Conservation (phyloP, 2,113 vertebrate genomes). For the Rhinoderma darwinii region DNA sequence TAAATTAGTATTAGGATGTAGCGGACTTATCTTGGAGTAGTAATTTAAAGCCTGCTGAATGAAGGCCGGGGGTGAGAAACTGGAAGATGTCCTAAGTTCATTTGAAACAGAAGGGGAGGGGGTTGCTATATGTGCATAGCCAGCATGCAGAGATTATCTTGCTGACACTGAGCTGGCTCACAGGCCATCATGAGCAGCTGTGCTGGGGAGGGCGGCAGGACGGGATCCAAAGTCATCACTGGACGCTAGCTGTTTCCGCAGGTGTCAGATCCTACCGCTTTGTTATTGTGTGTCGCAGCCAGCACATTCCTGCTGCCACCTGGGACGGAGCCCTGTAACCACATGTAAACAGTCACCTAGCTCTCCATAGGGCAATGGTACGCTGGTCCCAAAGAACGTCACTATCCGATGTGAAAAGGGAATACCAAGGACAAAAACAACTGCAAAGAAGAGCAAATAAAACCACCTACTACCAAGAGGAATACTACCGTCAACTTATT, state of each 20-base stretch:
- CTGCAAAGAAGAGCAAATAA: background rate
- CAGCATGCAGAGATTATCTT: slow-evolving; percentile 40
- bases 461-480: background rate
- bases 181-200: slow-evolving; percentile 12
- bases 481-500: background rate
- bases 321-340: slow-evolving; percentile 6
- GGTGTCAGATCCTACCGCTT: slow-evolving; percentile 36
- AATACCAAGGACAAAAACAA: background rate
- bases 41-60: background rate
- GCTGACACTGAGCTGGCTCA: slow-evolving; percentile 40
- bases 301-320: slow-evolving; percentile 38
- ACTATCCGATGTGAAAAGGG: background rate
- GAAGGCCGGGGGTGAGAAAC: background rate
- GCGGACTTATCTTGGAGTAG: background rate
- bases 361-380: background rate
- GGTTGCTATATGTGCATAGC: slow-evolving; percentile 4
- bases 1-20: background rate
- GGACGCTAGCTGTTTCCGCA: slow-evolving; percentile 43
- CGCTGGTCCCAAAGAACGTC: background rate
- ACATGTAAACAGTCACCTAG: slow-evolving; percentile 22
- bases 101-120: background rate
- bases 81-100: slow-evolving; percentile 11
- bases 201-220: slow-evolving; percentile 36
- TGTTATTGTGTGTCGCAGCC: slow-evolving; percentile 12
- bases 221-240: slow-evolving; percentile 36